phyloP scores from a whole-genome alignment of 2,797 vertebrate species.

The Hybognathus amarus region DNA sequence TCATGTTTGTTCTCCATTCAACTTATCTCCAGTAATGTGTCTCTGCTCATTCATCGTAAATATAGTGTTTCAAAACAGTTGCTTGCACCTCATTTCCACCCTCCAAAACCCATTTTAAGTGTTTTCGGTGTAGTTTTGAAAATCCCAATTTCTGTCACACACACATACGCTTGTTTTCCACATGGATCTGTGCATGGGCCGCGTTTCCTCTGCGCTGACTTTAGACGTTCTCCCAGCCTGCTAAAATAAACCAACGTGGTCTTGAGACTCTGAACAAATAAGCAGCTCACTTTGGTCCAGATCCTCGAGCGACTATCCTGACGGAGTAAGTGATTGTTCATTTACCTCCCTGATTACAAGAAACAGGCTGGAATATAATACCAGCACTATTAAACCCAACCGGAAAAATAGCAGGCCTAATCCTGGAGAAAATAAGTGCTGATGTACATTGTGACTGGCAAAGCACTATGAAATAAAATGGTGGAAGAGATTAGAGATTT shows the following conservation, averaged over 20 bases:
- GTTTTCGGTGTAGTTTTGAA: conserved; percentile 15
- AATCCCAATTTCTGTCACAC: conserved; percentile 29
- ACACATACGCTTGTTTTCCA: conserved; percentile 42
- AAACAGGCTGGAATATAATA: conserved; percentile 69
- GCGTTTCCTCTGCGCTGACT: conserved; percentile 62
- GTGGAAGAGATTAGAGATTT: conserved; percentile 33
- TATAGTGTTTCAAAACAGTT: conserved; percentile 41
- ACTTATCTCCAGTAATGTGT: conserved; percentile 4
- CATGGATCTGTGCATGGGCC: conserved; percentile 1
- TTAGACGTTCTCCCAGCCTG: conserved; percentile 73
- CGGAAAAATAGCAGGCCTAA: conserved; percentile 59
- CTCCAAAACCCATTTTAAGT: conserved; percentile 19
- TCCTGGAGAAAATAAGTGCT: conserved; percentile 46
- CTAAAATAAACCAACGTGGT: conserved; percentile 79
- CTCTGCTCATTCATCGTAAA: conserved; percentile 29
- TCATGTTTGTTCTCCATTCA: conserved; percentile 28
- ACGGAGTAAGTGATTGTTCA: conserved; percentile 76
- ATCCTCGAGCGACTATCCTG: conserved; percentile 45
- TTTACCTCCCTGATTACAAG: conserved; percentile 79
- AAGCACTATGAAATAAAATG: conserved; percentile 30
- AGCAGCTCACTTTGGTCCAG: conserved; percentile 67
- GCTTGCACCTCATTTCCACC: not conserved
- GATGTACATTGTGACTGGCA: conserved; percentile 43
- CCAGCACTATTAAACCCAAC: conserved; percentile 69
- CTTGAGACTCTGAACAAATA: conserved; percentile 78